Conservation (phyloP, 2,888 invertebrate genomes). For the Podotricha telesiphe region DNA sequence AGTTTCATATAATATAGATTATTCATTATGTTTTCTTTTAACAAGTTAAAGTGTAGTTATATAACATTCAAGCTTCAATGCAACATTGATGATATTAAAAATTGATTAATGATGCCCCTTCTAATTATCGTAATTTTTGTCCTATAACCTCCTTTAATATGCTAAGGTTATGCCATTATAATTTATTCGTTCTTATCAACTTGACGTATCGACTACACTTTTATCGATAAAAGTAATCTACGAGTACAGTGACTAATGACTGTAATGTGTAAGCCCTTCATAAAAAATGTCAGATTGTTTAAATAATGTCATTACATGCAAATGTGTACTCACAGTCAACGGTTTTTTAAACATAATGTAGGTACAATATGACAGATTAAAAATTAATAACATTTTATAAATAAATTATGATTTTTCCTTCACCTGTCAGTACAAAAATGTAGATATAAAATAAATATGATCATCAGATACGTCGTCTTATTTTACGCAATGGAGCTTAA, state of each 20-base stretch:
- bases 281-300: constrained; percentile 43
- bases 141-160: constrained; percentile 26
- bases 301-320: constrained; percentile 22
- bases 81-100: constrained; percentile 9
- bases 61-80: background rate
- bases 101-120: constrained; percentile 31
- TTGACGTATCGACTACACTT: constrained; percentile 47
- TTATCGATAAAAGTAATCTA: constrained; percentile 49
- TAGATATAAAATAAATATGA: background rate
- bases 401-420: background rate
- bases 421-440: background rate
- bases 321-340: constrained; percentile 19
- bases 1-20: background rate
- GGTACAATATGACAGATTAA: constrained; percentile 7
- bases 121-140: constrained; percentile 35
- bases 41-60: background rate
- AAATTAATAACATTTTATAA: background rate
- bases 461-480: background rate
- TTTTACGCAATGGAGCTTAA: background rate
- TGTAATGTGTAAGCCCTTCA: constrained; percentile 38
- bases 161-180: constrained; percentile 29
- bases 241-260: constrained; percentile 47
- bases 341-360: background rate
- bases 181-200: constrained; percentile 43
- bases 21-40: background rate